These are phyloP conservation scores for Gopherus flavomarginatus DNA, from an alignment of 2,113 vertebrate genomes.

Conservation along the genomic window DNA sequence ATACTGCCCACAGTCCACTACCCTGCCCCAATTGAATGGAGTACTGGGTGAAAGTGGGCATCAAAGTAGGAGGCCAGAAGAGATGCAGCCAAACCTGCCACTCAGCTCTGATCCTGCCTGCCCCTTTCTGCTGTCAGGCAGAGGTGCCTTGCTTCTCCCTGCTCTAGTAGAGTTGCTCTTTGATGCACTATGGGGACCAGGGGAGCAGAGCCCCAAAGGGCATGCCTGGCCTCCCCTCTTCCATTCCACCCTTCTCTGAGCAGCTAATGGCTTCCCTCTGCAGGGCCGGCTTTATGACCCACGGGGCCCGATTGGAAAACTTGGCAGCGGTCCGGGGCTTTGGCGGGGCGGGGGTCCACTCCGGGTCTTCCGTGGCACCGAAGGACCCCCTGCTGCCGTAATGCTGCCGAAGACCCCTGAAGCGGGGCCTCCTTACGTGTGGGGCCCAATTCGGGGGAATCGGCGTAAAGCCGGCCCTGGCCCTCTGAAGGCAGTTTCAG, in stretches of 20 bases:
- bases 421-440: too few species aligned
- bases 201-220: background rate
- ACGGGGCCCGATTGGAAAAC: too few species aligned
- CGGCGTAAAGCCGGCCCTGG: too few species aligned
- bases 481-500: accelerated
- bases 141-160: background rate
- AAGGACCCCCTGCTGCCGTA: too few species aligned
- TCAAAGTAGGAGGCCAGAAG: background rate
- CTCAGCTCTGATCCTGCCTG: background rate
- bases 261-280: background rate
- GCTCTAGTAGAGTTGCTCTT: background rate
- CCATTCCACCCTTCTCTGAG: background rate
- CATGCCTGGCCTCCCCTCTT: background rate
- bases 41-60: constrained; percentile 27
- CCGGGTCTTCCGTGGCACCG: too few species aligned
- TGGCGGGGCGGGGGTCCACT: too few species aligned
- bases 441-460: too few species aligned
- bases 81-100: background rate
- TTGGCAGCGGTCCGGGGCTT: too few species aligned
- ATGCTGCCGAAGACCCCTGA: too few species aligned
- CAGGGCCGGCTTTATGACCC: too few species aligned
- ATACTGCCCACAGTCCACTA: background rate
- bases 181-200: background rate
- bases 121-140: background rate
- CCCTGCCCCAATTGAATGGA: background rate